Evolutionary conservation across 2,113 vertebrate species (phyloP).

Genomic region (Chaetodon auriga): DNA sequence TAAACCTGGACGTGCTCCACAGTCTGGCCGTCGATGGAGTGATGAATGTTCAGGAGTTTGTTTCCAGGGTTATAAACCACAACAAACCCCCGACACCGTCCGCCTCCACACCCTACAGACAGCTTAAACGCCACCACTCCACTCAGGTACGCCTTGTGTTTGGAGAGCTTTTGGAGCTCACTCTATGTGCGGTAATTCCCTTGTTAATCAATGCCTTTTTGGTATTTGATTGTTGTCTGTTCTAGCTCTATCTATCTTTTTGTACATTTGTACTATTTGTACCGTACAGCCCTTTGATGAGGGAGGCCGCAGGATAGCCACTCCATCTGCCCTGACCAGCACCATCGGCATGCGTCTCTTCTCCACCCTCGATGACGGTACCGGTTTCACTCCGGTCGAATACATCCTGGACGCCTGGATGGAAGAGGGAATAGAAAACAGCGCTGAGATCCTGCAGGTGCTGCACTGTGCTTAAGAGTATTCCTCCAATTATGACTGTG

Average conservation of each 20-base stretch:
- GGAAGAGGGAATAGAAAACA: constrained; percentile 93
- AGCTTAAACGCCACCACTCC: constrained; percentile 93
- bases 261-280: no score
- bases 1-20: constrained; percentile 85
- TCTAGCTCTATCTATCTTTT: neutral
- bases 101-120: constrained; percentile 93
- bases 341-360: constrained; percentile 89
- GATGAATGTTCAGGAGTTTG: constrained; percentile 92
- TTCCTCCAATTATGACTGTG: neutral
- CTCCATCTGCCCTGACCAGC: constrained; percentile 85
- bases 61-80: constrained; percentile 86
- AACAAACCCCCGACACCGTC: constrained; percentile 88
- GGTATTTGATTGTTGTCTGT: neutral
- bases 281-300: constrained; percentile 92
- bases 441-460: constrained; percentile 94
- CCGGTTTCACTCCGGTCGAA: constrained; percentile 89
- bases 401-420: constrained; percentile 91
- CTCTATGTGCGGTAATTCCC: neutral
- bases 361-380: constrained; percentile 93
- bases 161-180: neutral
- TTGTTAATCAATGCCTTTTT: neutral
- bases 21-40: constrained; percentile 84
- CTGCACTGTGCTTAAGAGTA: neutral
- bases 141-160: constrained; percentile 87
- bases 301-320: constrained; percentile 88